Conservation (phyloP, 2,888 invertebrate genomes). For the Parelbella ahira region DNA sequence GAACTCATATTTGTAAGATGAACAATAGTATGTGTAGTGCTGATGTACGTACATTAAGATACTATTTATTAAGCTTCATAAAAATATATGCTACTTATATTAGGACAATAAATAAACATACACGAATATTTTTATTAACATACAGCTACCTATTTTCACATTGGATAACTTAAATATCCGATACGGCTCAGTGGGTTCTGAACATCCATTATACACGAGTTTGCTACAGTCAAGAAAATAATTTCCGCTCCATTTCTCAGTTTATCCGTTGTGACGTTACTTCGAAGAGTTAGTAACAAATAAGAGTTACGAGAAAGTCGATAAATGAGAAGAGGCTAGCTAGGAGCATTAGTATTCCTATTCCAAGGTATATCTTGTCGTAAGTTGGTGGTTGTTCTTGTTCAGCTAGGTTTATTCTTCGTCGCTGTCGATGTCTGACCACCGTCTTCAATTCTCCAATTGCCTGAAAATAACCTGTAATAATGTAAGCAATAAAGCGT, state of each 20-base stretch:
- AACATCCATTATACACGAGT: neutral
- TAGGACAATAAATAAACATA: too few species aligned
- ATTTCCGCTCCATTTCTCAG: constrained; percentile 1
- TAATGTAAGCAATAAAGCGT: too few species aligned
- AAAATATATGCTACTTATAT: too few species aligned
- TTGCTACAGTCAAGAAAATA: neutral
- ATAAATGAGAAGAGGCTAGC: constrained; percentile 37
- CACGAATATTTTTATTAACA: too few species aligned
- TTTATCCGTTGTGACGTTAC: too few species aligned
- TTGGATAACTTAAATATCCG: too few species aligned
- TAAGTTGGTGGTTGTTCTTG: constrained; percentile 16
- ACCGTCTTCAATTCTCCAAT: constrained; percentile 30
- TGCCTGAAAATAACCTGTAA: constrained; percentile 35
- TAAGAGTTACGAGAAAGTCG: constrained; percentile 35
- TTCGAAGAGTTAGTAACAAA: too few species aligned
- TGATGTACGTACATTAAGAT: too few species aligned
- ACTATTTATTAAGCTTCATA: neutral
- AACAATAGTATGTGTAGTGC: too few species aligned
- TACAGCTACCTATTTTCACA: too few species aligned
- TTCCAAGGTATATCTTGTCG: constrained; percentile 40
- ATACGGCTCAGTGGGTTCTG: too few species aligned
- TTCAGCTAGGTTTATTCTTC: constrained; percentile 1
- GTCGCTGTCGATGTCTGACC: constrained; percentile 19
- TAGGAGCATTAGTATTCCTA: constrained; percentile 37
- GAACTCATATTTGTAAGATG: too few species aligned